Conservation (phyloP, 2,113 vertebrate genomes). For the Rhinogobius similis region DNA sequence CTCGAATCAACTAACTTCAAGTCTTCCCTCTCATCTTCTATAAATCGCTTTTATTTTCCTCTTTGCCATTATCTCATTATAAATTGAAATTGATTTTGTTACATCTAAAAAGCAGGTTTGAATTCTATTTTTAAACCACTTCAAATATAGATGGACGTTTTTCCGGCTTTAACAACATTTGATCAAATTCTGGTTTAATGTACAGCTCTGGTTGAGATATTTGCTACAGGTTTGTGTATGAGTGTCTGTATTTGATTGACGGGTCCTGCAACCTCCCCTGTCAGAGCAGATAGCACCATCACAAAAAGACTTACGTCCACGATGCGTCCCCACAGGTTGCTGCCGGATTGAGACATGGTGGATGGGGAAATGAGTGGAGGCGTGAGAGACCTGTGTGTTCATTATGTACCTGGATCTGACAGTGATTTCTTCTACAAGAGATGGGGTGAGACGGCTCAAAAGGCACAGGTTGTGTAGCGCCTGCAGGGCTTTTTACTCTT, state of each 20-base stretch:
- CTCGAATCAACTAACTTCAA: too few species aligned
- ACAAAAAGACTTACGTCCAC: slow-evolving; percentile 57
- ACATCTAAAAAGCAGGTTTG: too few species aligned
- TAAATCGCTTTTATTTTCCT: not conserved
- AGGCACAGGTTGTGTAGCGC: slow-evolving; percentile 24
- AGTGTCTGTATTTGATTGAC: slow-evolving; percentile 45
- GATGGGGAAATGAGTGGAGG: slow-evolving; percentile 7
- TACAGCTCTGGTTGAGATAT: not conserved
- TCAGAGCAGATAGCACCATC: slow-evolving; percentile 25
- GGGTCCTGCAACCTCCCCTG: slow-evolving; percentile 43
- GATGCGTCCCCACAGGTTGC: slow-evolving; percentile 25
- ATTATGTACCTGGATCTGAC: slow-evolving; percentile 36
- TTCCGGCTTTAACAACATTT: not conserved
- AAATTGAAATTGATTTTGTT: not conserved
- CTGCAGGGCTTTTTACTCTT: not conserved
- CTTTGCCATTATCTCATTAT: not conserved
- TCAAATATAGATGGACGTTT: not conserved
- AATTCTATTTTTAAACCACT: not conserved
- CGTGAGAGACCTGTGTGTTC: slow-evolving; percentile 15
- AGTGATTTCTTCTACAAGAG: slow-evolving; percentile 42
- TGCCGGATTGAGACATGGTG: slow-evolving; percentile 43
- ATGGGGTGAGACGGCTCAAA: slow-evolving; percentile 22
- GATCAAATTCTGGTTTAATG: not conserved
- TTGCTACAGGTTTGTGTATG: not conserved
- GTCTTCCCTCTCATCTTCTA: not conserved